Conservation (phyloP, 2,797 vertebrate genomes). For the Pipistrellus nathusii region DNA sequence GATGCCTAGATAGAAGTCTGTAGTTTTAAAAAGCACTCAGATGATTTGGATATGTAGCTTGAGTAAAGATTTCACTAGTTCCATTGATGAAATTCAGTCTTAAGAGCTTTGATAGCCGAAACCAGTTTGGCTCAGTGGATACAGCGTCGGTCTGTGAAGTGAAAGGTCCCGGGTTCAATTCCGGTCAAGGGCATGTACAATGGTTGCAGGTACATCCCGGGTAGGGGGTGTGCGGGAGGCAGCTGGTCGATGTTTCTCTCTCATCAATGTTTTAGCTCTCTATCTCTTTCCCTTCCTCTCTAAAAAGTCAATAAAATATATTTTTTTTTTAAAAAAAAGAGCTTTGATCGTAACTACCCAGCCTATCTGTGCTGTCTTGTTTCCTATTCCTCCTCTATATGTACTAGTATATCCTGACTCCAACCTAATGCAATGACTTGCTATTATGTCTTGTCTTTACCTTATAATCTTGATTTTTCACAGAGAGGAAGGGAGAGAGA, state of each 20-base stretch:
- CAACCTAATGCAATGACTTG: neutral
- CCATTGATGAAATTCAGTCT: neutral
- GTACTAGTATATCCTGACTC: neutral
- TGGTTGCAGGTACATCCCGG: no score
- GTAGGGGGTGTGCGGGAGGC: no score
- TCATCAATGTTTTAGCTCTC: no score
- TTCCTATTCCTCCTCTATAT: neutral
- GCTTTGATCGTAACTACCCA: neutral
- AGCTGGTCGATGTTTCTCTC: no score
- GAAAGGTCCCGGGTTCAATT: no score
- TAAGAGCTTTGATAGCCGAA: neutral
- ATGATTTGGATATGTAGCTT: neutral
- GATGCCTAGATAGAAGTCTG: neutral
- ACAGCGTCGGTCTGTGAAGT: no score
- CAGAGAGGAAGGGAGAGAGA: no score
- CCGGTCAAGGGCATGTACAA: no score
- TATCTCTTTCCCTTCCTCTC: no score
- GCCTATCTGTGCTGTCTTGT: neutral
- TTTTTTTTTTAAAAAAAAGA: neutral
- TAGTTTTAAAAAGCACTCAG: constrained; percentile 7
- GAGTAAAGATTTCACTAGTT: neutral
- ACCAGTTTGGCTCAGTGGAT: no score
- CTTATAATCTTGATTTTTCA: neutral
- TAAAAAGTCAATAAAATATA: no score
- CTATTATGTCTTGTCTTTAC: neutral